Evolutionary conservation across 2,888 invertebrate genomes (phyloP).

Genomic region (Aradus depressus): DNA sequence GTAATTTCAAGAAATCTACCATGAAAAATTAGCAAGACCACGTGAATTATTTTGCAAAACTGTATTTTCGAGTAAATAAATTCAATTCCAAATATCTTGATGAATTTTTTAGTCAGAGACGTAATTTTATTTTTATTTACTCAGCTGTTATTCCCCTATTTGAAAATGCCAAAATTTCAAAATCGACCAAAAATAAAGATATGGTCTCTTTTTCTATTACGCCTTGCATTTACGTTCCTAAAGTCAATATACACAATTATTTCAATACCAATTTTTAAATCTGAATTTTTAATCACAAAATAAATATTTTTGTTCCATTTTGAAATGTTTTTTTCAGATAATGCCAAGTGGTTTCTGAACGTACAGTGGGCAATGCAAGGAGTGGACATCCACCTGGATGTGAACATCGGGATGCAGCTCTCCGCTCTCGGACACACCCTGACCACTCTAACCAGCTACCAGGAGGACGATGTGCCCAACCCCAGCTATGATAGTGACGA

Average conservation of each 20-base stretch:
- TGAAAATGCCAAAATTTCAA: background rate
- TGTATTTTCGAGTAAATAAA: no score
- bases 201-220: no score
- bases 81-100: no score
- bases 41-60: no score
- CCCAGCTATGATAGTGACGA: conserved; percentile 67
- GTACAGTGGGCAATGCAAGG: conserved; percentile 99
- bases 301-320: background rate
- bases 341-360: conserved; percentile 96
- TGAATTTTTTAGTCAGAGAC: no score
- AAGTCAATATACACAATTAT: background rate
- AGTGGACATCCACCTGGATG: conserved; percentile 90
- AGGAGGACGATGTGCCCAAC: conserved; percentile 64
- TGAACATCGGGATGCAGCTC: conserved; percentile 89
- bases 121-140: background rate
- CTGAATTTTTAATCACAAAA: background rate
- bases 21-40: no score
- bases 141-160: background rate
- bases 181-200: background rate
- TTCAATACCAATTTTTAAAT: background rate
- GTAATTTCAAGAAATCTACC: no score
- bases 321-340: conserved; percentile 45
- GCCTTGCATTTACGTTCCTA: background rate
- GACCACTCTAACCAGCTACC: conserved; percentile 84
- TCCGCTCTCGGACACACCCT: conserved; percentile 90